A percentile compares a stretch with the other conserved stretches of the same genome.
These are phyloP conservation scores for Drosophila fuyamai DNA, from an alignment of 1,140 invertebrate species.

Conservation along the genomic window DNA sequence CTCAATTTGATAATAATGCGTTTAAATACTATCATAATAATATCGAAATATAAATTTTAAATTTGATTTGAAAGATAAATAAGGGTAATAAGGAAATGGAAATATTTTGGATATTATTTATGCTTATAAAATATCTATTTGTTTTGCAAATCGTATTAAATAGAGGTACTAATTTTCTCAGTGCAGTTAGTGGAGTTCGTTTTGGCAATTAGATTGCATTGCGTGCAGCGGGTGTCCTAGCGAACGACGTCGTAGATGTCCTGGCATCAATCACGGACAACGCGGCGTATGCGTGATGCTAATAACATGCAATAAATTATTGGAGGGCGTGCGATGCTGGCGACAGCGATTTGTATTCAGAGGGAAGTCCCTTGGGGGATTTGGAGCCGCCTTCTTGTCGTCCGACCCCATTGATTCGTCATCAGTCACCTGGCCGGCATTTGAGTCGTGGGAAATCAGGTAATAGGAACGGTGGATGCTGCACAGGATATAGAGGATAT, in stretches of 20 bases:
- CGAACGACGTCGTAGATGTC: constrained; percentile 24
- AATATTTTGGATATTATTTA: no score
- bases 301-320: constrained; percentile 61
- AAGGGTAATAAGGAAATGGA: no score
- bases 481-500: not conserved
- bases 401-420: constrained; percentile 25
- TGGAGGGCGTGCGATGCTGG: constrained; percentile 24
- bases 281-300: constrained; percentile 59
- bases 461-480: not conserved
- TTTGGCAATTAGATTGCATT: constrained; percentile 39
- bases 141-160: no score
- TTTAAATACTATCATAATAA: no score
- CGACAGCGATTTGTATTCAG: constrained; percentile 31
- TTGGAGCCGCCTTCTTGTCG: not conserved
- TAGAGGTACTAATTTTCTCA: not conserved
- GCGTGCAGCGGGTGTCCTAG: not conserved
- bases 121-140: no score
- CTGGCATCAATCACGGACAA: constrained; percentile 51
- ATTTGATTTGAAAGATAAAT: no score
- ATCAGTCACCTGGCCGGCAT: constrained; percentile 23
- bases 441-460: not conserved
- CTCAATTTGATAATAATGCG: no score
- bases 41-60: no score
- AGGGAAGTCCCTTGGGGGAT: constrained; percentile 5
- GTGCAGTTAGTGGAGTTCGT: constrained; percentile 3